Conservation (phyloP, 2,888 invertebrate genomes). For the Gasteruption jaculator region DNA sequence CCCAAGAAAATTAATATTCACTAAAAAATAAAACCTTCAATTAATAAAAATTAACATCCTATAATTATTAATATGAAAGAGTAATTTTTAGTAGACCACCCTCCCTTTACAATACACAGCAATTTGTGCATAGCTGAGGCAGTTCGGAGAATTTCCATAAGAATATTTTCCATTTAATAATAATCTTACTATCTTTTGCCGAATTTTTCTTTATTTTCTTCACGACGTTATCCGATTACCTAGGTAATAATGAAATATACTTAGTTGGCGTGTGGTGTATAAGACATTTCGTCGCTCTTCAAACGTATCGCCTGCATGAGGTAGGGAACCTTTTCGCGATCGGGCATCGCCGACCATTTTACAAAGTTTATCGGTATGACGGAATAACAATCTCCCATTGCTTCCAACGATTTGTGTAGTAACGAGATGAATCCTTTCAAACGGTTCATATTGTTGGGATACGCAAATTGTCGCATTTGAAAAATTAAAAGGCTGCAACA, state of each 20-base stretch:
- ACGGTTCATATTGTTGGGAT: slow-evolving; percentile 59
- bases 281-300: slow-evolving; percentile 47
- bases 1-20: no score
- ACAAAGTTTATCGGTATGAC: slow-evolving; percentile 56
- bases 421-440: slow-evolving; percentile 56
- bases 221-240: neutral
- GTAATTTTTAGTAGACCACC: no score
- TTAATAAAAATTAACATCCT: no score
- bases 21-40: no score
- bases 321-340: slow-evolving; percentile 62
- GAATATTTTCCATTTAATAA: slow-evolving; percentile 24
- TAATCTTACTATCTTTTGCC: neutral
- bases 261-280: no score
- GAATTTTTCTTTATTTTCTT: neutral
- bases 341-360: slow-evolving; percentile 56
- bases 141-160: no score
- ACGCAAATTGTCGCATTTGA: slow-evolving; percentile 55
- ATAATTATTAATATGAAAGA: no score
- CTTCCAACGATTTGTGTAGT: slow-evolving; percentile 57
- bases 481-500: slow-evolving; percentile 59
- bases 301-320: slow-evolving; percentile 60
- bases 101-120: no score
- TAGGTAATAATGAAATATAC: neutral
- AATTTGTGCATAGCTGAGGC: no score
- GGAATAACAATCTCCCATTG: slow-evolving; percentile 53